Evolutionary conservation across 2,113 vertebrate genomes (phyloP).

Genomic region (Paramisgurnus dabryanus): DNA sequence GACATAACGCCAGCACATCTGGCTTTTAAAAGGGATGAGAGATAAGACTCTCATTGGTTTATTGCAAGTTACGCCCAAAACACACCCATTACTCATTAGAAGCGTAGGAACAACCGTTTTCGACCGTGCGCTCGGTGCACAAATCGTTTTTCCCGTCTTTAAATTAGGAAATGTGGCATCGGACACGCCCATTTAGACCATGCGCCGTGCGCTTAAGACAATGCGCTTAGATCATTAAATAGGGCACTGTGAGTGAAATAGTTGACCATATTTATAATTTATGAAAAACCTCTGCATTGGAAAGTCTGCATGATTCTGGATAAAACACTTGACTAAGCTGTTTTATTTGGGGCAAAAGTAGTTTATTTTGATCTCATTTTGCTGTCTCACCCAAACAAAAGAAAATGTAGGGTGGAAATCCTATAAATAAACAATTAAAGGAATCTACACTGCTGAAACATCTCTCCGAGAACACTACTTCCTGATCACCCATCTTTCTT

Average conservation of each 20-base stretch:
- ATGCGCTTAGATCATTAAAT: too few relatives aligned
- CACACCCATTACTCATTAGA: too few relatives aligned
- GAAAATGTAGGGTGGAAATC: conserved; percentile 48
- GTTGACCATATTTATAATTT: conserved; percentile 23
- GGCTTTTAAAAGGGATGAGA: too few relatives aligned
- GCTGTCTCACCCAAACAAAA: conserved; percentile 43
- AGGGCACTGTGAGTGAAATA: neutral
- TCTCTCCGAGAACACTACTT: conserved; percentile 3
- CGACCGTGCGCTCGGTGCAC: too few relatives aligned
- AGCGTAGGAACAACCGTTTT: too few relatives aligned
- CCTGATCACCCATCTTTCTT: neutral
- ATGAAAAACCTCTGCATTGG: conserved; percentile 6
- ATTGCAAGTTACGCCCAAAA: too few relatives aligned
- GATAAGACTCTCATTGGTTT: too few relatives aligned
- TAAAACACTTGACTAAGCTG: conserved; percentile 52
- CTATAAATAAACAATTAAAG: conserved; percentile 60
- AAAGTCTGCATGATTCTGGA: conserved; percentile 9
- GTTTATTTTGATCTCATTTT: conserved; percentile 54
- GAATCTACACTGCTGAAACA: conserved; percentile 23
- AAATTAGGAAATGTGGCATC: too few relatives aligned
- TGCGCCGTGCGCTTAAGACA: too few relatives aligned
- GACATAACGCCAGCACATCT: too few relatives aligned
- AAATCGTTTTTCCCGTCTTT: too few relatives aligned
- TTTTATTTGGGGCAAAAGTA: conserved; percentile 42
- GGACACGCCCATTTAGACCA: too few relatives aligned